Conservation (phyloP, 2,113 vertebrate genomes). For the Tyrannus savana region DNA sequence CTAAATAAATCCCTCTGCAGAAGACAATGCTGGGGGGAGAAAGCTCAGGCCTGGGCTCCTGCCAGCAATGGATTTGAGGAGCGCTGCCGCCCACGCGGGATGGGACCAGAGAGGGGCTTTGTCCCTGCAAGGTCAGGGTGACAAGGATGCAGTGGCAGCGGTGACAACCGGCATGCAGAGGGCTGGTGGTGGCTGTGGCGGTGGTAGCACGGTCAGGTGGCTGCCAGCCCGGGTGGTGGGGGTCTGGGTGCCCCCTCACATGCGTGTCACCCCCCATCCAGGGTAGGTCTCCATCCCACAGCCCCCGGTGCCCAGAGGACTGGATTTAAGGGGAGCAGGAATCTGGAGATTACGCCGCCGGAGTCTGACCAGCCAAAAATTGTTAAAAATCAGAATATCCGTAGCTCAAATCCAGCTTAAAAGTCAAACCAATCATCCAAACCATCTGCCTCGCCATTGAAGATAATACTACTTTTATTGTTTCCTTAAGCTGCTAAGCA, state of each 20-base stretch:
- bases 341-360: not conserved
- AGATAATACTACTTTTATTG: slow-evolving; percentile 71
- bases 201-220: accelerated
- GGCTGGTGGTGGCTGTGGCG: accelerated
- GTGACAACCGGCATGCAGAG: accelerated
- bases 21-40: not conserved
- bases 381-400: slow-evolving; percentile 64
- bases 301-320: accelerated
- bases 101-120: not conserved
- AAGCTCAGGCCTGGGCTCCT: not conserved
- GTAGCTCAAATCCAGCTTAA: slow-evolving; percentile 70
- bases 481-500: slow-evolving; percentile 70
- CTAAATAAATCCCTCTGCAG: not conserved
- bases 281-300: not conserved
- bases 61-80: not conserved
- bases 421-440: slow-evolving; percentile 69
- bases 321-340: not conserved
- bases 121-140: not conserved
- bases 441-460: slow-evolving; percentile 54
- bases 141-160: accelerated
- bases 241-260: not conserved
- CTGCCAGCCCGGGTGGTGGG: not conserved
- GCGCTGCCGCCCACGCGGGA: accelerated
- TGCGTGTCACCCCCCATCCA: accelerated
- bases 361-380: slow-evolving; percentile 56